Evolutionary conservation across 2,888 invertebrate species (phyloP).

Genomic region (Toxonevra muliebris): DNA sequence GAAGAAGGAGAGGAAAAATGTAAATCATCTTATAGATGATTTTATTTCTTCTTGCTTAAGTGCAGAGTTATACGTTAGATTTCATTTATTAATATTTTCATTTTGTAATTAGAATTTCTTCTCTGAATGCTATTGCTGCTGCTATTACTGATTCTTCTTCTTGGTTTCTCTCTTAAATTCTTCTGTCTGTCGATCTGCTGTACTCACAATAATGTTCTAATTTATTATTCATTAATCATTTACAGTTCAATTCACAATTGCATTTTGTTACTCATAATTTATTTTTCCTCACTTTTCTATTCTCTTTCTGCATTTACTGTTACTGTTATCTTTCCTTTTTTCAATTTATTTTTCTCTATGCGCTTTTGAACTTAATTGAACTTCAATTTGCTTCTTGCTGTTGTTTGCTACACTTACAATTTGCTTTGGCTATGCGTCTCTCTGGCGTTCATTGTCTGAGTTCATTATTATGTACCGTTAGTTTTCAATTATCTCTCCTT

Average conservation of each 20-base stretch:
- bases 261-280: no score
- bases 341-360: background rate
- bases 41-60: background rate
- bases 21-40: slow-evolving; percentile 39
- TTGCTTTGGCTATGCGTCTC: no score
- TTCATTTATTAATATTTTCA: background rate
- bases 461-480: background rate
- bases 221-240: background rate
- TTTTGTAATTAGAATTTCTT: slow-evolving; percentile 29
- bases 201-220: background rate
- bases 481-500: slow-evolving; percentile 15
- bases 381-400: no score
- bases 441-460: no score
- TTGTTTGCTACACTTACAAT: no score
- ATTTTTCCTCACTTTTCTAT: no score
- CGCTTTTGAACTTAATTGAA: no score
- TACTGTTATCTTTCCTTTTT: background rate
- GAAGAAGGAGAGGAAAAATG: background rate
- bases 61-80: background rate
- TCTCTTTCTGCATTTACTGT: background rate
- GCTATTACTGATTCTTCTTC: background rate
- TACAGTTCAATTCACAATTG: no score
- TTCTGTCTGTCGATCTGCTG: background rate
- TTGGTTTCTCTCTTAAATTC: background rate
- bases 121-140: background rate